These are phyloP conservation scores for Nesidiocoris tenuis DNA, from an alignment of 2,888 invertebrate species.

Conservation along the genomic window DNA sequence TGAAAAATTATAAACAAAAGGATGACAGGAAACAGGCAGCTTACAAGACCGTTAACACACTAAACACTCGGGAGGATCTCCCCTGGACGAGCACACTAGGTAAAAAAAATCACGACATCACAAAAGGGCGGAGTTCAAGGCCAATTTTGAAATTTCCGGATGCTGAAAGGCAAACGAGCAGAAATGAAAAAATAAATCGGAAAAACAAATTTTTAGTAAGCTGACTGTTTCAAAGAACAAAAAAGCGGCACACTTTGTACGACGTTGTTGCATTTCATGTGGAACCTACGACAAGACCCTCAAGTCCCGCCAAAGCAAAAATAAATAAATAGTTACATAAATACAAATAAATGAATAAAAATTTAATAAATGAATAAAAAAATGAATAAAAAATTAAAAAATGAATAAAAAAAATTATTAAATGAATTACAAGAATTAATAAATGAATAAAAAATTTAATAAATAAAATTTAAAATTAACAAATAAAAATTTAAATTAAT, in stretches of 20 bases:
- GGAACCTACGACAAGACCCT: too few species aligned
- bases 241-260: conserved; percentile 24
- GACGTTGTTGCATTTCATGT: conserved; percentile 13
- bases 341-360: too few species aligned
- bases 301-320: too few species aligned
- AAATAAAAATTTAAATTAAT: neutral
- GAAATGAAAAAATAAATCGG: conserved; percentile 10
- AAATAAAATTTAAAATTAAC: too few species aligned
- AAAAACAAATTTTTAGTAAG: conserved; percentile 42
- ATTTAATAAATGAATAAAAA: too few species aligned
- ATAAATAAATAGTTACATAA: too few species aligned
- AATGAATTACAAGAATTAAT: too few species aligned
- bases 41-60: conserved; percentile 8
- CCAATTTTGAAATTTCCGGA: neutral
- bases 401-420: too few species aligned
- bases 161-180: neutral
- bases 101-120: conserved; percentile 10
- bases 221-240: conserved; percentile 48
- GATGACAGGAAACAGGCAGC: conserved; percentile 31
- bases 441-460: too few species aligned
- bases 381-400: too few species aligned
- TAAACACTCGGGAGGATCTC: neutral
- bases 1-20: neutral
- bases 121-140: conserved; percentile 8
- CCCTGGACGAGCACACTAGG: neutral